A percentile compares a stretch with the other conserved stretches of the same genome.
Evolutionary conservation across 2,113 vertebrate genomes (phyloP).

Genomic region (Malurus alboscapulatus): DNA sequence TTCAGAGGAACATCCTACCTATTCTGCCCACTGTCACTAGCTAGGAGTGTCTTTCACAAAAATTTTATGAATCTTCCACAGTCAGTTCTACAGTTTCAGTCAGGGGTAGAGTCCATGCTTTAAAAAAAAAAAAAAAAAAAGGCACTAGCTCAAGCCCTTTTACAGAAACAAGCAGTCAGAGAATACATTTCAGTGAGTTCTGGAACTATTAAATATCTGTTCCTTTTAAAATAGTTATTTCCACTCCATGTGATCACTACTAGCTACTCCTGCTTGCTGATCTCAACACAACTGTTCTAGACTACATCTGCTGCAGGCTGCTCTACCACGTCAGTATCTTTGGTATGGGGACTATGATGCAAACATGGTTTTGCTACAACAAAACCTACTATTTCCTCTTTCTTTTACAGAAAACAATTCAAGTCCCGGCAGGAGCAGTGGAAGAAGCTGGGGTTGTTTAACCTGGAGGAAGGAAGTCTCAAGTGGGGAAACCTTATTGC

Average conservation of each 20-base stretch:
- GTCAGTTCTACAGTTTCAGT: not conserved
- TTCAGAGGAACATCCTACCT: not conserved
- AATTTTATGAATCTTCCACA: not conserved
- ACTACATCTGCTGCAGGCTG: not conserved
- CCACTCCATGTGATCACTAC: rapidly evolving
- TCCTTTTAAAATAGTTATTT: not conserved
- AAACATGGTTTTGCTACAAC: not conserved
- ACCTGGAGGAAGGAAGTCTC: not conserved
- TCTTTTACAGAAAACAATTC: not conserved
- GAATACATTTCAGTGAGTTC: not conserved
- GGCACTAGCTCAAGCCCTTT: not conserved
- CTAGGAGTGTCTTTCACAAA: not conserved
- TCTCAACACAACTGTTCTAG: not conserved
- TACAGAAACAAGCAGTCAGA: not conserved
- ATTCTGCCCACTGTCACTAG: not conserved
- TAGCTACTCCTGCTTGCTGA: not conserved
- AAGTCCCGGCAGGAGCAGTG: not conserved
- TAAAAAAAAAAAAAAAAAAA: rapidly evolving
- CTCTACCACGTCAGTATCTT: not conserved
- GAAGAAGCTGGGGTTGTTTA: not conserved
- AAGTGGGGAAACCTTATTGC: not conserved
- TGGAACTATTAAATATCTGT: not conserved
- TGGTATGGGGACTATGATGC: not conserved
- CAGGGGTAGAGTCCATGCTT: not conserved
- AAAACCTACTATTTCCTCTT: not conserved